These are phyloP conservation scores for Nomada lathburiana DNA, from an alignment of 2,888 invertebrate species.

Conservation along the genomic window DNA sequence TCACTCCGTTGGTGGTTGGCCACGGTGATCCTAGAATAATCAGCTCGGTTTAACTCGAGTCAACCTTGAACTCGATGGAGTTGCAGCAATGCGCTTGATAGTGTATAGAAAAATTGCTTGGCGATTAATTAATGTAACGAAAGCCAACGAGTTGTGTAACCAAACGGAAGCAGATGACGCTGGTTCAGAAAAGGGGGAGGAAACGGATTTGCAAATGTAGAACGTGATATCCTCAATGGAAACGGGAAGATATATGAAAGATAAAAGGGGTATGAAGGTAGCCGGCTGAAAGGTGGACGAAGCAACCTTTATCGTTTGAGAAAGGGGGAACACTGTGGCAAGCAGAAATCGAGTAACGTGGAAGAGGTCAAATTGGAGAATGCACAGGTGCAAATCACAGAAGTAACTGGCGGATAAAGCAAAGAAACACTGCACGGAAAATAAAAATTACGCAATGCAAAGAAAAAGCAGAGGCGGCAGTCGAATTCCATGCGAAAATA, in stretches of 20 bases:
- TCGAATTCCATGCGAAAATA: background rate
- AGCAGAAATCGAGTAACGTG: too few relatives aligned
- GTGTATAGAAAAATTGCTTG: background rate
- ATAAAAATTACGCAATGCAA: background rate
- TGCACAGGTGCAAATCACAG: background rate
- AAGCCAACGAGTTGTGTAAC: background rate
- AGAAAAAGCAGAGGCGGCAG: background rate
- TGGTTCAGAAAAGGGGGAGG: background rate
- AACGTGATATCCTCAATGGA: background rate
- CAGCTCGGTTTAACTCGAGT: conserved; percentile 27
- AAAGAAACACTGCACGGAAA: background rate
- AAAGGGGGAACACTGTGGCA: background rate
- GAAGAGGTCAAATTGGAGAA: conserved; percentile 1
- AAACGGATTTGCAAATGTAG: too few relatives aligned
- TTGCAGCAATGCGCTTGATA: background rate
- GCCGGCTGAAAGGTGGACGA: background rate
- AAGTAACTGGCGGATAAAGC: background rate
- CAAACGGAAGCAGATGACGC: conserved; percentile 6
- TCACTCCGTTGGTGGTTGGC: conserved; percentile 79
- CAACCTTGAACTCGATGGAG: background rate
- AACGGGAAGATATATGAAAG: background rate
- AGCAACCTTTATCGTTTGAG: background rate
- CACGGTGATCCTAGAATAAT: conserved; percentile 81
- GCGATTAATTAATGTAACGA: background rate
- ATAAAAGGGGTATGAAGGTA: background rate